Evolutionary conservation across 1,140 invertebrate genomes (phyloP).

Genomic region (Dryas iulia): DNA sequence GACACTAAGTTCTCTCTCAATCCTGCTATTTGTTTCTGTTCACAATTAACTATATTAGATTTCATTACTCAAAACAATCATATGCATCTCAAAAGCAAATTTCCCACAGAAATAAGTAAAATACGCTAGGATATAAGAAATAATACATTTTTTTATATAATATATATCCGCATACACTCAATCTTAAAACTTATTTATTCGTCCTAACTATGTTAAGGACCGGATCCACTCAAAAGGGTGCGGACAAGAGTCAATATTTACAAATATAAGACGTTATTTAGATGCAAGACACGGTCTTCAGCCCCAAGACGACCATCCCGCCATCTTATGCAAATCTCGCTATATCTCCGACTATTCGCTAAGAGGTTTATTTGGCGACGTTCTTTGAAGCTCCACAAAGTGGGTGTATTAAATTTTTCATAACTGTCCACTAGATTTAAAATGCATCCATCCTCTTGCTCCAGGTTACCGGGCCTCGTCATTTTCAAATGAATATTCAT

Average conservation of each 20-base stretch:
- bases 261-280: conserved; percentile 77
- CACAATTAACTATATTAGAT: too few species aligned
- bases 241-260: conserved; percentile 74
- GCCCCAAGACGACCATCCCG: conserved; percentile 48
- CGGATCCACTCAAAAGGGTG: conserved; percentile 65
- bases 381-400: conserved; percentile 54
- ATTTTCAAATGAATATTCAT: conserved; percentile 21
- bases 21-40: too few species aligned
- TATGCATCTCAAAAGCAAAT: too few species aligned
- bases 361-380: conserved; percentile 68
- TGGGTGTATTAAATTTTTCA: conserved; percentile 73
- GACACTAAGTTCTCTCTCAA: too few species aligned
- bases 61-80: too few species aligned
- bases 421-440: conserved; percentile 57
- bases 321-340: conserved; percentile 71
- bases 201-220: conserved; percentile 43
- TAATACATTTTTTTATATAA: background rate
- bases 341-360: conserved; percentile 65
- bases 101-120: too few species aligned
- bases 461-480: conserved; percentile 4
- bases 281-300: conserved; percentile 72
- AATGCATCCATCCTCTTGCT: conserved; percentile 25
- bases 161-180: background rate
- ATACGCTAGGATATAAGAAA: too few species aligned
- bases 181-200: background rate